phyloP scores from a whole-genome alignment of 2,888 invertebrate species.

The Ormyrus nitidulus region DNA sequence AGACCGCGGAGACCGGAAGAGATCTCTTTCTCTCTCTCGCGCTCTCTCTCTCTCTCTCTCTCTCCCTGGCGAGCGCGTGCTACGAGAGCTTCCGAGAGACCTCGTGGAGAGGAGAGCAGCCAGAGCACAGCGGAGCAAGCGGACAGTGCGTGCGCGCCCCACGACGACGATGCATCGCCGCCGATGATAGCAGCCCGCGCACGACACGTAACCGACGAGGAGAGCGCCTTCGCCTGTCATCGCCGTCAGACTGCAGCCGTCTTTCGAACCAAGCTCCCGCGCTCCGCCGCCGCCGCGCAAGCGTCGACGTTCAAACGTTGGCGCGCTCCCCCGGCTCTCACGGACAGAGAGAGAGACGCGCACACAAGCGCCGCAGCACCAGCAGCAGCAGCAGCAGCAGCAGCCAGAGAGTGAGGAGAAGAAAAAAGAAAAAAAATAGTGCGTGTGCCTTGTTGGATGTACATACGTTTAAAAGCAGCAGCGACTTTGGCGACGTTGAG shows the following conservation, averaged over 20 bases:
- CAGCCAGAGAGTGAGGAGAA: too few relatives aligned
- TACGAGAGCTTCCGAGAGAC: slow-evolving; percentile 20
- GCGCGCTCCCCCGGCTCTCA: not conserved
- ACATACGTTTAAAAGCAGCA: too few relatives aligned
- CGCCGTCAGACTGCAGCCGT: too few relatives aligned
- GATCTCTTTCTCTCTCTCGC: slow-evolving; percentile 56
- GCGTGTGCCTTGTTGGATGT: too few relatives aligned
- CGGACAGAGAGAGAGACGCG: not conserved
- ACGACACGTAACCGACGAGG: not conserved
- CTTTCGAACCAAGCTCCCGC: not conserved
- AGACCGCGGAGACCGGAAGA: slow-evolving; percentile 71
- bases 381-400: not conserved
- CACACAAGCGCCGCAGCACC: not conserved
- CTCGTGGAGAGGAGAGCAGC: slow-evolving; percentile 29
- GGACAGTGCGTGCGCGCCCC: slow-evolving; percentile 50
- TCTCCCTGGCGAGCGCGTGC: slow-evolving; percentile 17
- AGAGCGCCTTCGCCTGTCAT: not conserved
- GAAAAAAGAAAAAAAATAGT: too few relatives aligned
- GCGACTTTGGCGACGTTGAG: too few relatives aligned
- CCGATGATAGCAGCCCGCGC: slow-evolving; percentile 19
- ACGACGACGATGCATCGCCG: slow-evolving; percentile 52
- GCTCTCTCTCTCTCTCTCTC: not conserved
- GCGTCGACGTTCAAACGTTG: not conserved
- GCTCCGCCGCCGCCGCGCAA: slow-evolving; percentile 7
- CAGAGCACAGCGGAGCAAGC: not conserved